phyloP scores from a whole-genome alignment of 2,888 invertebrate species.

The Fragum whitleyi region DNA sequence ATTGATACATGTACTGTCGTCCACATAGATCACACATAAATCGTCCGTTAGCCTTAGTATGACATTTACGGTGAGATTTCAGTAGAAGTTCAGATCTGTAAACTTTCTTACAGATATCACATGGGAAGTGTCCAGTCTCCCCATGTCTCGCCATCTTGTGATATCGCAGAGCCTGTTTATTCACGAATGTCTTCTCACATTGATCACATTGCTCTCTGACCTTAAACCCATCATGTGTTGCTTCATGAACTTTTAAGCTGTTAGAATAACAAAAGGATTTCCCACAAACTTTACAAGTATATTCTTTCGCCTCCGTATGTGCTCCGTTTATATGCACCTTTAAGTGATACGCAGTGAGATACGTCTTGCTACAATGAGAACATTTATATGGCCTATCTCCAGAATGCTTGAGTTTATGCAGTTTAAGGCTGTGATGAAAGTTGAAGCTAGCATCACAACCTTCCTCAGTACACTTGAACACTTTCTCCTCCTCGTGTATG shows the following conservation, averaged over 20 bases:
- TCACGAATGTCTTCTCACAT: slow-evolving; percentile 79
- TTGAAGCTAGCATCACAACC: slow-evolving; percentile 78
- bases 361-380: slow-evolving; percentile 78
- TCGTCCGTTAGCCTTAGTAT: slow-evolving; percentile 71
- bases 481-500: slow-evolving; percentile 75
- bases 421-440: slow-evolving; percentile 80
- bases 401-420: slow-evolving; percentile 78
- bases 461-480: slow-evolving; percentile 76
- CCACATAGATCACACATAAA: slow-evolving; percentile 81
- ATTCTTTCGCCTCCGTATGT: slow-evolving; percentile 73
- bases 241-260: slow-evolving; percentile 78
- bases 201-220: slow-evolving; percentile 73
- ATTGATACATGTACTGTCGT: slow-evolving; percentile 78
- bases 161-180: slow-evolving; percentile 70
- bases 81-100: slow-evolving; percentile 78
- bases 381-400: slow-evolving; percentile 80
- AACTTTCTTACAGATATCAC: slow-evolving; percentile 78
- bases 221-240: slow-evolving; percentile 74
- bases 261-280: slow-evolving; percentile 81
- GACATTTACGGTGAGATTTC: slow-evolving; percentile 73
- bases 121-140: slow-evolving; percentile 65
- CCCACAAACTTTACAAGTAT: slow-evolving; percentile 75
- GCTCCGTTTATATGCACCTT: slow-evolving; percentile 79
- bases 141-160: slow-evolving; percentile 75
- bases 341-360: slow-evolving; percentile 80